Base-by-base conservation (phyloP, 1,140 invertebrate genomes). In the Asbolus verrucosus region DNA sequence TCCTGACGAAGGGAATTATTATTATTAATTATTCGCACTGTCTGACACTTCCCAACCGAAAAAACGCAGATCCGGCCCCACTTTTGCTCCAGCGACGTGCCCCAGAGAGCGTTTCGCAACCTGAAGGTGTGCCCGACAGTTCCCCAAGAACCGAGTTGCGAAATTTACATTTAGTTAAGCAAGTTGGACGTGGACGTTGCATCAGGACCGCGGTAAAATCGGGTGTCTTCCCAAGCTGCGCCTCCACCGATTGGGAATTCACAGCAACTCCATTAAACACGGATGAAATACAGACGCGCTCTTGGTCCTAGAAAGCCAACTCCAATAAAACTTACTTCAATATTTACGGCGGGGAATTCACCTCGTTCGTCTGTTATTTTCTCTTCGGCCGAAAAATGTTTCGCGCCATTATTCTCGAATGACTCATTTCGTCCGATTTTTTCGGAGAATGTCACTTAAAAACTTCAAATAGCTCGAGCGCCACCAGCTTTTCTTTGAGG, bases 301-400 rank as follows among this genome's bases (percentile, higher is more conserved):
- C 39, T 63, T 39, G 39, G 14, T 63, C 41, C 33, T 18, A 38
- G 61, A 63, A 63, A 63, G 61, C 61, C 19, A 63, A 63, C 33
- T 63, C 61, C 61, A 63, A 63, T 63, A 63, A 39, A 63, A 63
- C 61, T 63, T 63, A 62, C 61, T 63, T 21, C 61, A 63, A 63
- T 63, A 63, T 63, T 63, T 63, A 63, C 61, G 61, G 24, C 61
- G 13, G 61, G 33, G 60, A 62, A 63, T 63, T 63, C 19, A 63
- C 61, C 61, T 38, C 33, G 41, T 41, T 63, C 33, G 24, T 63
- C 39, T 33, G 39, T 63, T 41, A 24, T 41, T 41, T 39, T 39
- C 33, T 63, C 11, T 39, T 63, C 16, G 61, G 8, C 39, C 61
- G 36, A 27, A 41, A n/a, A 63, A 38, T 41, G 61, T 62, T 36